phyloP scores from a whole-genome alignment of 2,888 invertebrate genomes.

The Syrphus vitripennis region DNA sequence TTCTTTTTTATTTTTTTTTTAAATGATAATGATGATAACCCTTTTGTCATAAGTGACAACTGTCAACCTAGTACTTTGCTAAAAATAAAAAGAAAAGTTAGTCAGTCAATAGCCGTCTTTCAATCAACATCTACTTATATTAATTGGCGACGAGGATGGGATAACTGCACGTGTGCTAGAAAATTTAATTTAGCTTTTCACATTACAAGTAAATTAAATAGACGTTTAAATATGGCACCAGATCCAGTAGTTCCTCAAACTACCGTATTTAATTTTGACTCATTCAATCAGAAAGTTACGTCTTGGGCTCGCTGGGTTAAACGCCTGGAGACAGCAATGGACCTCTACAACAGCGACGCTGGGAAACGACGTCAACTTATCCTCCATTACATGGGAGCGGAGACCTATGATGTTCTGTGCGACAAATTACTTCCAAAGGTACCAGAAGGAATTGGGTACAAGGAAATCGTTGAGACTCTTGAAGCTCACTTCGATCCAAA shows the following conservation, averaged over 20 bases:
- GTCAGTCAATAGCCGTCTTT: too few species aligned
- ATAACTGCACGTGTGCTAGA: neutral
- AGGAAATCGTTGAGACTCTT: conserved; percentile 30
- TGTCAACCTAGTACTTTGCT: too few species aligned
- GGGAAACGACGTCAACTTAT: conserved; percentile 23
- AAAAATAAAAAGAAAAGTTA: too few species aligned
- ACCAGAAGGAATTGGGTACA: conserved; percentile 17
- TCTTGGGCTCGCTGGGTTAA: conserved; percentile 42
- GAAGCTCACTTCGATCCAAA: conserved; percentile 41
- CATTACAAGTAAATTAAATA: neutral
- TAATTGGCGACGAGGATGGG: neutral
- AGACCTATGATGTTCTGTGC: neutral
- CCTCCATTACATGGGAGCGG: conserved; percentile 43
- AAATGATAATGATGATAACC: too few species aligned
- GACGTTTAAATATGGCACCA: neutral
- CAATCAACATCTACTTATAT: neutral
- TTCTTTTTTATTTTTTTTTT: too few species aligned
- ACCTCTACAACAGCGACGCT: conserved; percentile 18
- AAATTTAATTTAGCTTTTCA: conserved; percentile 8
- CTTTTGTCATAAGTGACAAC: neutral
- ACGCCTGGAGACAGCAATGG: neutral
- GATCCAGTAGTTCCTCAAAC: neutral
- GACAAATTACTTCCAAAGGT: neutral
- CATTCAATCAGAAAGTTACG: conserved; percentile 28
- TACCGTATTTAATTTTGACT: conserved; percentile 32